These are phyloP conservation scores for Branchipolynoe longqiensis DNA, from an alignment of 2,888 invertebrate species.

Conservation along the genomic window DNA sequence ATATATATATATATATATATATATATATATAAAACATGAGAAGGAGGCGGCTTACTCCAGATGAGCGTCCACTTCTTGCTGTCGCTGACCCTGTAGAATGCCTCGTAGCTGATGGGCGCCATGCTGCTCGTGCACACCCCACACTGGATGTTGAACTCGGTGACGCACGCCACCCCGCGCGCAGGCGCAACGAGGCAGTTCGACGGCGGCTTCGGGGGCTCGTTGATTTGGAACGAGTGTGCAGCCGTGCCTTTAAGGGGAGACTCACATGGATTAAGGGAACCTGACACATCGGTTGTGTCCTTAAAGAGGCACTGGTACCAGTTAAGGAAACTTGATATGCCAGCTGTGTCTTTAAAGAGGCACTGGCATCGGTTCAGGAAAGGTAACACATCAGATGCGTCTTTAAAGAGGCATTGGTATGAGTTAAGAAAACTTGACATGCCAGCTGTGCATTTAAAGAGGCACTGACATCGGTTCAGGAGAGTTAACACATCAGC, in stretches of 20 bases:
- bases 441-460: too few relatives aligned
- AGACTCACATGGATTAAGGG: not conserved
- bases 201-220: not conserved
- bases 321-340: too few relatives aligned
- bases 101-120: not conserved
- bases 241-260: slow-evolving; percentile 43
- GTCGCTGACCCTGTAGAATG: not conserved
- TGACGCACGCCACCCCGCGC: not conserved
- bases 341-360: too few relatives aligned
- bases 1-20: not conserved
- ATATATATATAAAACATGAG: not conserved
- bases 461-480: too few relatives aligned
- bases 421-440: too few relatives aligned
- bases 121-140: not conserved
- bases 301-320: too few relatives aligned
- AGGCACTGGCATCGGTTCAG: too few relatives aligned
- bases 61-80: slow-evolving; percentile 8
- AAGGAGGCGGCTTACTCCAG: not conserved
- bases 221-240: slow-evolving; percentile 27
- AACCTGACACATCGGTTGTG: too few relatives aligned
- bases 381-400: too few relatives aligned
- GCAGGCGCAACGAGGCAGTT: not conserved
- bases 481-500: too few relatives aligned
- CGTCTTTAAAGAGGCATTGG: too few relatives aligned
- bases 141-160: not conserved